Percentiles rank a stretch among this genome's conserved stretches.
These are phyloP conservation scores for Hirtodrosophila histrioides DNA, from an alignment of 2,888 invertebrate species.

Conservation along the genomic window DNA sequence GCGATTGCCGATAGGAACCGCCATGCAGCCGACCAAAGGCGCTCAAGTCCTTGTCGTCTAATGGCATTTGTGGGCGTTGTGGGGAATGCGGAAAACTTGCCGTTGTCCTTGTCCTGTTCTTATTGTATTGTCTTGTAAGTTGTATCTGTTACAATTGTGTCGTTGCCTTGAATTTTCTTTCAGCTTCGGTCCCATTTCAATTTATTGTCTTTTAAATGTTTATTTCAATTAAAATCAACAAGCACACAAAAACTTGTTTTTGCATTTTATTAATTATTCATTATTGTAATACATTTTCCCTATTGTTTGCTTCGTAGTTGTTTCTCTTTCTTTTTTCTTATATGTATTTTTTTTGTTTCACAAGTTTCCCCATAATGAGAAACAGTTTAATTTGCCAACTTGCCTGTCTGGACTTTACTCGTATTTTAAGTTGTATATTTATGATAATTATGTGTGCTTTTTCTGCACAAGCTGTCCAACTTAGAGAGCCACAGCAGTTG, in stretches of 20 bases:
- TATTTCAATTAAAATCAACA: slow-evolving; percentile 70
- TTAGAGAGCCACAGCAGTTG: not conserved
- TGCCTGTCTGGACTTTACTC: slow-evolving; percentile 8
- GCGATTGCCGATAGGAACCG: slow-evolving; percentile 74
- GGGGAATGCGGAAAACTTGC: slow-evolving; percentile 2
- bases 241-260: slow-evolving; percentile 32
- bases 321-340: not conserved
- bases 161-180: slow-evolving; percentile 18
- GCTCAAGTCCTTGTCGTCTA: slow-evolving; percentile 41
- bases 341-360: slow-evolving; percentile 2
- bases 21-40: slow-evolving; percentile 24
- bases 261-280: slow-evolving; percentile 64
- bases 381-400: slow-evolving; percentile 50
- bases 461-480: not conserved
- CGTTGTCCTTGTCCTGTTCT: slow-evolving; percentile 31
- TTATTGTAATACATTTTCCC: slow-evolving; percentile 15
- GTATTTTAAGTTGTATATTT: slow-evolving; percentile 41
- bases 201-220: slow-evolving; percentile 72
- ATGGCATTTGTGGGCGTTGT: slow-evolving; percentile 54
- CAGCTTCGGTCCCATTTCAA: slow-evolving; percentile 32
- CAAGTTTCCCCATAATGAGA: slow-evolving; percentile 15
- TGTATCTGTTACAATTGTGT: slow-evolving; percentile 21
- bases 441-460: slow-evolving; percentile 52
- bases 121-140: slow-evolving; percentile 49
- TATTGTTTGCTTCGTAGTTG: slow-evolving; percentile 8